These are phyloP conservation scores for Physocephala rufipes DNA, from an alignment of 2,888 invertebrate genomes.

Conservation along the genomic window DNA sequence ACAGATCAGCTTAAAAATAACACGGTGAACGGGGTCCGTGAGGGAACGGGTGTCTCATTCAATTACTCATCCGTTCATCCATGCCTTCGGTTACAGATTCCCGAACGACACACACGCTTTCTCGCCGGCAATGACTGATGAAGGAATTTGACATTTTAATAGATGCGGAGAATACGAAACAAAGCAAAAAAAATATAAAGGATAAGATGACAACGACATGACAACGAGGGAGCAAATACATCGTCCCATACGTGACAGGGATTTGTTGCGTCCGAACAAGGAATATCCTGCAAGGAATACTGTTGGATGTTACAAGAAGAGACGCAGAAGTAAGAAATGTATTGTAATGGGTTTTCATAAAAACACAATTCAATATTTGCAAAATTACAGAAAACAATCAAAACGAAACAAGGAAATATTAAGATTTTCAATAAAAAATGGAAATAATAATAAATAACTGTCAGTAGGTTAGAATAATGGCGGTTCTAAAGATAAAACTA, in stretches of 20 bases:
- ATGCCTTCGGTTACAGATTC: not conserved
- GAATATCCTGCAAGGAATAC: not conserved
- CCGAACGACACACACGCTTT: not conserved
- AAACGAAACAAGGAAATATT: too few relatives aligned
- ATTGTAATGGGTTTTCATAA: not conserved
- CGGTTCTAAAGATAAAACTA: not conserved
- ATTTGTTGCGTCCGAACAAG: not conserved
- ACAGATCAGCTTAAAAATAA: constrained; percentile 23
- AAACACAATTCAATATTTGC: not conserved
- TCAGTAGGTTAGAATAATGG: not conserved
- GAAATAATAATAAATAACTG: not conserved
- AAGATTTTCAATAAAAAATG: not conserved
- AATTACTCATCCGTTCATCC: too few relatives aligned
- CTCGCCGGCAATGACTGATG: constrained; percentile 38
- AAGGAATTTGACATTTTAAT: constrained; percentile 35
- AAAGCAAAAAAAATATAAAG: not conserved
- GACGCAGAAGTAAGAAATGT: not conserved
- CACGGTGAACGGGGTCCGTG: constrained; percentile 16
- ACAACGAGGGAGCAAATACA: not conserved
- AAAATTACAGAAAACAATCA: too few relatives aligned
- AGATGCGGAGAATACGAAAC: constrained; percentile 24
- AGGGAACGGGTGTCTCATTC: too few relatives aligned
- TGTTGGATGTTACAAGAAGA: not conserved
- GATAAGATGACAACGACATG: not conserved
- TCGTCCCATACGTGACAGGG: constrained; percentile 1